phyloP scores from a whole-genome alignment of 2,888 invertebrate genomes.

The Zelleria hepariella region DNA sequence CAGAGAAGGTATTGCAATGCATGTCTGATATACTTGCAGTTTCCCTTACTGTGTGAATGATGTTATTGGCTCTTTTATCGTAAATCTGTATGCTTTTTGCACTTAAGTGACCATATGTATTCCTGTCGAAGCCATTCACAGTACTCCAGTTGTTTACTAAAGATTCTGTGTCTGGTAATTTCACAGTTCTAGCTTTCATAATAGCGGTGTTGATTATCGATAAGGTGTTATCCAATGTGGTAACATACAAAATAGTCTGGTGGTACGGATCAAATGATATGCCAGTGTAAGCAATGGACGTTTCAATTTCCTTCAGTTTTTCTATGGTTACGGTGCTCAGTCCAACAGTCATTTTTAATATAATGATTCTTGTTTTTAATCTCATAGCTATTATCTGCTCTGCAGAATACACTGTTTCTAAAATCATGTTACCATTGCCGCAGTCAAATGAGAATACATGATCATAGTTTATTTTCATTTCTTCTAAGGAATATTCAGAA shows the following conservation, averaged over 20 bases:
- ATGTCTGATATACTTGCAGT: slow-evolving; percentile 36
- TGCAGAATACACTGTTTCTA: slow-evolving; percentile 46
- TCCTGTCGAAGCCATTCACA: slow-evolving; percentile 42
- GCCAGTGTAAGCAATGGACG: slow-evolving; percentile 46
- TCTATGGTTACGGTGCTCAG: slow-evolving; percentile 29
- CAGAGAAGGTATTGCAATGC: slow-evolving; percentile 41
- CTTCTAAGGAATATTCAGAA: slow-evolving; percentile 33
- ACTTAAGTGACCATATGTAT: slow-evolving; percentile 40
- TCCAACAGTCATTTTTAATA: slow-evolving; percentile 34
- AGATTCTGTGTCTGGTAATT: slow-evolving; percentile 27
- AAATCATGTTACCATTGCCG: slow-evolving; percentile 34
- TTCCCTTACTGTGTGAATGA: slow-evolving; percentile 32
- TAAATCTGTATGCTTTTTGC: slow-evolving; percentile 41
- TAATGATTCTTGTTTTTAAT: slow-evolving; percentile 42
- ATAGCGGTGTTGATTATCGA: slow-evolving; percentile 53
- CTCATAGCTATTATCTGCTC: slow-evolving; percentile 40
- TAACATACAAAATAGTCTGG: slow-evolving; percentile 50
- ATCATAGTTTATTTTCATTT: slow-evolving; percentile 24
- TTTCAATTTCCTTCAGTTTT: slow-evolving; percentile 38
- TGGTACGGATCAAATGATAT: slow-evolving; percentile 52
- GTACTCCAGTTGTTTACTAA: slow-evolving; percentile 52
- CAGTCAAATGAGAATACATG: slow-evolving; percentile 33
- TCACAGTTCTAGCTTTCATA: slow-evolving; percentile 37
- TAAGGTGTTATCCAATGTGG: slow-evolving; percentile 37
- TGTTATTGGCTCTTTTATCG: slow-evolving; percentile 47